Evolutionary conservation across 2,888 invertebrate species (phyloP).

Genomic region (Yponomeuta cagnagella): DNA sequence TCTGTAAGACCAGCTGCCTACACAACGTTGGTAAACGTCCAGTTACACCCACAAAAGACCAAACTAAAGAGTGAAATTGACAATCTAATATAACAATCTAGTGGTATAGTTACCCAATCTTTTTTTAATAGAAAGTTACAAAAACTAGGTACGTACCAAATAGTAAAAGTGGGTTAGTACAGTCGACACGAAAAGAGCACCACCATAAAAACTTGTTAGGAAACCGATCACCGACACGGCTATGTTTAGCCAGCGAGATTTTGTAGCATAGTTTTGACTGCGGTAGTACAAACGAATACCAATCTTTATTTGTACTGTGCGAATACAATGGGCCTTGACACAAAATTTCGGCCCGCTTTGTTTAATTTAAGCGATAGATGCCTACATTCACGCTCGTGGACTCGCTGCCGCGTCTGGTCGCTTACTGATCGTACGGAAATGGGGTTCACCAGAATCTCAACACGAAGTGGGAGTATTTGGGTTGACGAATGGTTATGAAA

Average conservation of each 20-base stretch:
- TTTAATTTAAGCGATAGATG: constrained; percentile 1
- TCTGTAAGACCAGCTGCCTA: not conserved
- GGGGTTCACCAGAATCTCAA: not conserved
- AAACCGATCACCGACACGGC: not conserved
- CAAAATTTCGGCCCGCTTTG: constrained; percentile 1
- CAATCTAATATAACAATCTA: not conserved
- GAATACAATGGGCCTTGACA: not conserved
- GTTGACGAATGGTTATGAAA: constrained; percentile 1
- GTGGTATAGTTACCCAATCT: not conserved
- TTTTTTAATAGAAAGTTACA: not conserved
- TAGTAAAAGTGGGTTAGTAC: not conserved
- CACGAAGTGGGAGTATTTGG: not conserved
- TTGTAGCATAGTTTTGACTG: not conserved
- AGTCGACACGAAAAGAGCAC: not conserved
- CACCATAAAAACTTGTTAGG: not conserved
- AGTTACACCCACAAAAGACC: not conserved
- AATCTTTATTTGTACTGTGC: too few relatives aligned
- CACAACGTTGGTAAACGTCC: not conserved
- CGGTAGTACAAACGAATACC: not conserved
- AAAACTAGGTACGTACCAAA: not conserved
- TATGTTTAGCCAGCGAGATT: not conserved
- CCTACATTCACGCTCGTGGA: not conserved
- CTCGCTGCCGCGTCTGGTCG: not conserved
- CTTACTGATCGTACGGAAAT: not conserved
- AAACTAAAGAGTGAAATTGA: not conserved